Evolutionary conservation across 2,113 vertebrate genomes (phyloP).

Genomic region (Apodemus speciosus): DNA sequence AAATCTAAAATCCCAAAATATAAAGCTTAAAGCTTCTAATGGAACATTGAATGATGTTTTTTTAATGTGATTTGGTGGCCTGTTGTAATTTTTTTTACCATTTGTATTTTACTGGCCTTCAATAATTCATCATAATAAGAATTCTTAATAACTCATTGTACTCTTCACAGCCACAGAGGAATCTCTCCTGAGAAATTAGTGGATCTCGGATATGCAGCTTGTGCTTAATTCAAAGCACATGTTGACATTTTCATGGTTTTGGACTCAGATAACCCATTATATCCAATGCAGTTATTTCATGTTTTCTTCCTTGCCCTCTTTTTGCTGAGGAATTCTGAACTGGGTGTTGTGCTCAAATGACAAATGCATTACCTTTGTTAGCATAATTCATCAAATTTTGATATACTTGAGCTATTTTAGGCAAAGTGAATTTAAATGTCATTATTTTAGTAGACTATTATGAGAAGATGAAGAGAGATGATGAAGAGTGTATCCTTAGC

Average conservation of each 20-base stretch:
- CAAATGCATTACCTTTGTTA: not conserved
- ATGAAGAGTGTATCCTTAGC: no score
- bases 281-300: not conserved
- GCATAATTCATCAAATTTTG: not conserved
- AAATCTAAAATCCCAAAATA: not conserved
- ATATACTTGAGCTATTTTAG: not conserved
- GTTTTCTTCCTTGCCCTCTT: not conserved
- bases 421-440: not conserved
- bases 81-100: constrained; percentile 22
- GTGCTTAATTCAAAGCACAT: not conserved
- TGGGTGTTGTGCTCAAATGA: not conserved
- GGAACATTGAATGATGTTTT: constrained; percentile 12
- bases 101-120: constrained; percentile 20
- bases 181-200: not conserved
- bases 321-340: not conserved
- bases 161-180: not conserved
- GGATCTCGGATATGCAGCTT: not conserved
- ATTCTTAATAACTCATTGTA: not conserved
- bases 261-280: not conserved
- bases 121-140: constrained; percentile 4
- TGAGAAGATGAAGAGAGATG: not conserved
- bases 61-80: not conserved
- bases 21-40: constrained; percentile 16
- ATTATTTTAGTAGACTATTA: not conserved
- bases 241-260: not conserved